Evolutionary conservation across 1,140 invertebrate genomes (phyloP).

Genomic region (Lepidurus arcticus): DNA sequence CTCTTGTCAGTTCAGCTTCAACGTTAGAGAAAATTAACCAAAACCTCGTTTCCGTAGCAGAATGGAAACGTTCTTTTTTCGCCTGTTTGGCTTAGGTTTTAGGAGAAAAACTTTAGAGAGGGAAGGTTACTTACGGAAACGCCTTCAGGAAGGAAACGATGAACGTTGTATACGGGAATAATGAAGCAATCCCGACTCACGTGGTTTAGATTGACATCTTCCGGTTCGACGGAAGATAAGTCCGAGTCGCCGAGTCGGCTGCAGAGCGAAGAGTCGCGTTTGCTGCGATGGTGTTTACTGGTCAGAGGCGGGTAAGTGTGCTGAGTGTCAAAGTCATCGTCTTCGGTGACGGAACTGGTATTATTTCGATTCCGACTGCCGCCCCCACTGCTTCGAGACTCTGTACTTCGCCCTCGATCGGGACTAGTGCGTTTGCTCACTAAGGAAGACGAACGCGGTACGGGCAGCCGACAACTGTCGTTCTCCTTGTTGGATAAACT

Average conservation of each 20-base stretch:
- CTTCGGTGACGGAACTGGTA: constrained; percentile 14
- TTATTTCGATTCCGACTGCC: constrained; percentile 24
- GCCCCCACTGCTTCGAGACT: constrained; percentile 13
- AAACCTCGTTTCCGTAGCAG: background rate
- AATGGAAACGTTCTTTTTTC: background rate
- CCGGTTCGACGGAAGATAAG: constrained; percentile 26
- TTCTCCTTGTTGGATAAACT: constrained; percentile 32
- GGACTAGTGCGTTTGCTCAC: constrained; percentile 32
- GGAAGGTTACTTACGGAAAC: constrained; percentile 60
- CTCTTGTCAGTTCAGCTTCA: no score
- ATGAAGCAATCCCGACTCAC: constrained; percentile 70
- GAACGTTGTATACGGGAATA: constrained; percentile 75
- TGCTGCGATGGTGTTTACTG: constrained; percentile 6
- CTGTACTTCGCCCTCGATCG: constrained; percentile 4
- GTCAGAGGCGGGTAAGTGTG: constrained; percentile 13
- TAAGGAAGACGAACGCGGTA: constrained; percentile 32
- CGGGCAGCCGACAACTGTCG: constrained; percentile 25
- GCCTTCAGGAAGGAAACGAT: constrained; percentile 75
- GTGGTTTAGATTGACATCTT: constrained; percentile 34
- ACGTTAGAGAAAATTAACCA: no score
- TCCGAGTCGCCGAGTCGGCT: constrained; percentile 26
- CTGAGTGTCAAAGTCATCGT: constrained; percentile 22
- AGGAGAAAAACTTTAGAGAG: background rate
- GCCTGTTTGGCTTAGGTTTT: background rate
- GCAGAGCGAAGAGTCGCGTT: background rate